Conservation (phyloP, 2,797 vertebrate genomes). For the Coluber constrictor region DNA sequence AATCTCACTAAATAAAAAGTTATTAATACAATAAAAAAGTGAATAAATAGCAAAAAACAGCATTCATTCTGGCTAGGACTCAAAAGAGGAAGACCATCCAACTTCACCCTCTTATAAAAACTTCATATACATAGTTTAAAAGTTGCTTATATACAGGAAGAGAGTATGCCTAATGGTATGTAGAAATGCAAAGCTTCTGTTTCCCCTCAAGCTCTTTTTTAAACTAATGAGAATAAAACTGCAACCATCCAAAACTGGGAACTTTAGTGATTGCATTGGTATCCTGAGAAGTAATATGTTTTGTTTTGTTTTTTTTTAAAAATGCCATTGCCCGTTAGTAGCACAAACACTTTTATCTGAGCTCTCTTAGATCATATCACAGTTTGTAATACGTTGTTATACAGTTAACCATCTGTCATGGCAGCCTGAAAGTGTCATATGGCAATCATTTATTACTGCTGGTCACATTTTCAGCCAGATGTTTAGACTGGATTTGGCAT, state of each 20-base stretch:
- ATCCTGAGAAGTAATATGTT: conserved; percentile 1
- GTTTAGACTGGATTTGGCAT: background rate
- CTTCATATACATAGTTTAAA: conserved; percentile 3
- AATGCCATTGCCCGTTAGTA: background rate
- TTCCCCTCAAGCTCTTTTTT: background rate
- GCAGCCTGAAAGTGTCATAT: background rate
- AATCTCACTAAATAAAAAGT: too few species aligned
- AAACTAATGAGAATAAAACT: background rate
- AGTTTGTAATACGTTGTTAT: conserved; percentile 4
- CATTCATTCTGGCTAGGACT: background rate
- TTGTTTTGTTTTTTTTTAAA: background rate
- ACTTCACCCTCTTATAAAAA: background rate
- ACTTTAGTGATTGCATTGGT: background rate
- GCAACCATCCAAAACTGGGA: background rate
- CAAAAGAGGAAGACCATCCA: background rate
- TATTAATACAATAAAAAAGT: too few species aligned
- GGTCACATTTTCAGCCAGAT: background rate
- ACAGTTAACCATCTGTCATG: conserved; percentile 9
- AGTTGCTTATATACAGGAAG: accelerated
- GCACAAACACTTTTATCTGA: background rate
- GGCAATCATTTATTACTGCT: background rate
- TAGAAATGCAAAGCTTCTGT: background rate
- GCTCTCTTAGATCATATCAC: conserved; percentile 19
- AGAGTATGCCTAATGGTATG: background rate
- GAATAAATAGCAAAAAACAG: background rate